A percentile compares a stretch with the other conserved stretches of the same genome.
These are phyloP conservation scores for Monochamus saltuarius DNA, from an alignment of 1,140 invertebrate species.

Conservation along the genomic window DNA sequence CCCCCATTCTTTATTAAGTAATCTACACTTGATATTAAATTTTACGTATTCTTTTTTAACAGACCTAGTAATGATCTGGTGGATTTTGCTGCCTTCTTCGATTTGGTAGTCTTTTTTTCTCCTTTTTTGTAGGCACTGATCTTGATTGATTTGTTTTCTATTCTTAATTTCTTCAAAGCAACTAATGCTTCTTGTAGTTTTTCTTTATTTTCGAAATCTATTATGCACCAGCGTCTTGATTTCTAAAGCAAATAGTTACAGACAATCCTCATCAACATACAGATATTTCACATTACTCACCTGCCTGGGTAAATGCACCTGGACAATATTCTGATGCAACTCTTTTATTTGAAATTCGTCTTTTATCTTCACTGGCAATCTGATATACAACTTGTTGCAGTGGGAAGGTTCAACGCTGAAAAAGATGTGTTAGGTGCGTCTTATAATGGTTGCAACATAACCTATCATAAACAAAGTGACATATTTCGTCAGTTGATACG, in stretches of 20 bases:
- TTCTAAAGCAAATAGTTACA: conserved; percentile 17
- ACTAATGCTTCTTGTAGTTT: conserved; percentile 9
- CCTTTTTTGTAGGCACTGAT: conserved; percentile 4
- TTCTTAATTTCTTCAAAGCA: conserved; percentile 14
- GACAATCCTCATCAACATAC: no score
- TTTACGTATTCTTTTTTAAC: conserved; percentile 1
- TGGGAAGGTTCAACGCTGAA: no score
- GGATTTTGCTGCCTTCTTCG: neutral
- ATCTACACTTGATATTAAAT: neutral
- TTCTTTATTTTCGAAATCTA: conserved; percentile 23
- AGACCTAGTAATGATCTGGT: neutral
- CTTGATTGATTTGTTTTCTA: conserved; percentile 17
- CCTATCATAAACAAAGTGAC: no score
- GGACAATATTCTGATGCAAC: no score
- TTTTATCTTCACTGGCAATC: no score
- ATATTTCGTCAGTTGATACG: no score
- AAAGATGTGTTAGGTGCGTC: no score
- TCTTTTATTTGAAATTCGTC: no score
- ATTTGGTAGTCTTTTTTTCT: conserved; percentile 9
- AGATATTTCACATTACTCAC: no score
- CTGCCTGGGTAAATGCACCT: no score
- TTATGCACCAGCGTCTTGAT: conserved; percentile 30
- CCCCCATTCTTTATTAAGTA: conserved; percentile 15
- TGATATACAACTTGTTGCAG: no score
- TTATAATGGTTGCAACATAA: no score